phyloP scores from a whole-genome alignment of 2,888 invertebrate species.

The Chalcis sispes region DNA sequence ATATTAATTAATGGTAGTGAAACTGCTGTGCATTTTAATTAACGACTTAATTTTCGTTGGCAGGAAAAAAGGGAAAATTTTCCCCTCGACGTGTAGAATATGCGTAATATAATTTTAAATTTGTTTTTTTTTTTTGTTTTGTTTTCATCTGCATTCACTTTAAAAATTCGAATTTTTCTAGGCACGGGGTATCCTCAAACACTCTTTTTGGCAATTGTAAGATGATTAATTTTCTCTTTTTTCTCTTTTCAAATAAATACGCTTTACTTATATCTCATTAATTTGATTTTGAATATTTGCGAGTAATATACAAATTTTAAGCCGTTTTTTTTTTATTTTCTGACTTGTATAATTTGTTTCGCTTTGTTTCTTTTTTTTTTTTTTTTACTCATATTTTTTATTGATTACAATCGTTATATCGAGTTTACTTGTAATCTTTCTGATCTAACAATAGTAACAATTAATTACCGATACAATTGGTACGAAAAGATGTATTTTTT shows the following conservation, averaged over 20 bases:
- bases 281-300: conserved; percentile 3
- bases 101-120: conserved; percentile 1
- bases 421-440: background rate
- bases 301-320: background rate
- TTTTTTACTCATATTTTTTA: background rate
- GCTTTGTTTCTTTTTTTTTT: conserved; percentile 1
- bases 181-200: conserved; percentile 17
- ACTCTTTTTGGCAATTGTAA: conserved; percentile 7
- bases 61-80: conserved; percentile 40
- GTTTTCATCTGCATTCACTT: conserved; percentile 1
- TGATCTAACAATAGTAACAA: background rate
- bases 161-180: conserved; percentile 36
- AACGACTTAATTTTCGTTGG: conserved; percentile 37
- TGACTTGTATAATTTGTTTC: background rate
- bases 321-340: background rate
- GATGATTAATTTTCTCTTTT: background rate
- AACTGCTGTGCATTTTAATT: conserved; percentile 46
- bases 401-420: background rate
- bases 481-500: background rate
- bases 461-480: background rate
- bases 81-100: background rate
- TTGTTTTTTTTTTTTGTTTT: background rate
- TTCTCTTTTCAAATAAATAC: background rate
- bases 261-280: conserved; percentile 15
- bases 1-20: conserved; percentile 43